Evolutionary conservation across 2,797 vertebrate genomes (phyloP).

Genomic region (Microctenopoma lineatum): DNA sequence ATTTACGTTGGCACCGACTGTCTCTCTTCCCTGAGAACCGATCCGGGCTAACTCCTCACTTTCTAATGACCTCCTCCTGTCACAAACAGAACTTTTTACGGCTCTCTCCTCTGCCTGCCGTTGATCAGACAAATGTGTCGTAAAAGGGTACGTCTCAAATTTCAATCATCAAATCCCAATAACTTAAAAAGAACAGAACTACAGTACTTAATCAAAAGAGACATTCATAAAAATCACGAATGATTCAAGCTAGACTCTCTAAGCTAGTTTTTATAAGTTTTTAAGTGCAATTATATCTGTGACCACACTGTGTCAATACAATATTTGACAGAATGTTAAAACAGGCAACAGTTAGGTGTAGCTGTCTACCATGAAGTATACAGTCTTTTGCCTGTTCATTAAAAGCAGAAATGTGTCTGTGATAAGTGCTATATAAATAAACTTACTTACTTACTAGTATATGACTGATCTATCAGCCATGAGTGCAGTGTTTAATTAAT

Average conservation of each 20-base stretch:
- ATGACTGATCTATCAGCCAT: too few relatives aligned
- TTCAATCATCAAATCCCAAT: too few relatives aligned
- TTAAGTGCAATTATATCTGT: constrained; percentile 17
- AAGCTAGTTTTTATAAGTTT: neutral
- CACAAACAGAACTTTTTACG: constrained; percentile 85
- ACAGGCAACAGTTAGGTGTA: neutral
- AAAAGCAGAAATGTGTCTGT: too few relatives aligned
- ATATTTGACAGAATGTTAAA: neutral
- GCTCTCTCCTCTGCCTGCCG: constrained; percentile 57
- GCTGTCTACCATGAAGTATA: neutral
- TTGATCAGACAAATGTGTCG: constrained; percentile 46
- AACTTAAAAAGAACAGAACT: neutral
- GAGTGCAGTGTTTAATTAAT: too few relatives aligned
- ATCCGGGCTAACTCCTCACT: constrained; percentile 74
- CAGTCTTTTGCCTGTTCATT: too few relatives aligned
- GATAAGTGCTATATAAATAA: too few relatives aligned
- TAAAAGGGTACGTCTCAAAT: constrained; percentile 38
- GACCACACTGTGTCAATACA: constrained; percentile 36
- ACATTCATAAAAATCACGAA: neutral
- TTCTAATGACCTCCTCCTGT: constrained; percentile 86
- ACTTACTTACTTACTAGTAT: too few relatives aligned
- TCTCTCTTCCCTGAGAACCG: constrained; percentile 28
- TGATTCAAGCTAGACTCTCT: neutral
- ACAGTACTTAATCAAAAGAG: too few relatives aligned
- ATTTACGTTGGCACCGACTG: constrained; percentile 15